phyloP scores from a whole-genome alignment of 2,797 vertebrate genomes.

The Margarornis squamiger region DNA sequence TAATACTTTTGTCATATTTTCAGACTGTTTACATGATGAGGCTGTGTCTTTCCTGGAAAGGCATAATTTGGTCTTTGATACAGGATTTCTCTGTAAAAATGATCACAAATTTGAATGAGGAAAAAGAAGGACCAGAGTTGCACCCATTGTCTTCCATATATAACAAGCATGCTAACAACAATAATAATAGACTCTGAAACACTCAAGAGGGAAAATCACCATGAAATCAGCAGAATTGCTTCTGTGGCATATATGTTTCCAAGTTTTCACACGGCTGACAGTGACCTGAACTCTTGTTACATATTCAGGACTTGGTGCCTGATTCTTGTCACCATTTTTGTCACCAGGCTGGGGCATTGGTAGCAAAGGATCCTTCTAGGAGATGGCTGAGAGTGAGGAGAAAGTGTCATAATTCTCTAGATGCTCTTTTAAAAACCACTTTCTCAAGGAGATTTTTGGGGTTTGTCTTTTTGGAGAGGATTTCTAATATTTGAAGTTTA shows the following conservation, averaged over 20 bases:
- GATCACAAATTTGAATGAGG: not conserved
- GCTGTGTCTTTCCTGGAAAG: not conserved
- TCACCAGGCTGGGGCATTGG: not conserved
- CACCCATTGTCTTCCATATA: not conserved
- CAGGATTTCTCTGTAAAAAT: not conserved
- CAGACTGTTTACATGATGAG: not conserved
- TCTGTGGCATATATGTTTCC: not conserved
- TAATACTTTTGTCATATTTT: not conserved
- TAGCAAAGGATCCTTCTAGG: not conserved
- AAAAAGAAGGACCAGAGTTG: not conserved
- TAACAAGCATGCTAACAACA: not conserved
- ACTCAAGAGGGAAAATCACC: not conserved
- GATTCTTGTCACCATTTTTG: not conserved
- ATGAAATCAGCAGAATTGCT: conserved; percentile 57
- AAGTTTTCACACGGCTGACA: conserved; percentile 44
- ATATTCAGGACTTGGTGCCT: not conserved
- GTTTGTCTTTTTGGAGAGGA: conserved; percentile 3
- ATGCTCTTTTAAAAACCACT: not conserved
- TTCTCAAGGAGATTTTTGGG: not conserved
- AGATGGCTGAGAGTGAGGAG: not conserved
- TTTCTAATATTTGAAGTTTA: conserved; percentile 12
- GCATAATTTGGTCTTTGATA: not conserved
- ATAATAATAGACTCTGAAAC: not conserved
- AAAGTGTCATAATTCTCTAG: not conserved
- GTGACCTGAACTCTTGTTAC: not conserved